Base-by-base conservation (phyloP, 2,113 vertebrate genomes). In the Poecile atricapillus region DNA sequence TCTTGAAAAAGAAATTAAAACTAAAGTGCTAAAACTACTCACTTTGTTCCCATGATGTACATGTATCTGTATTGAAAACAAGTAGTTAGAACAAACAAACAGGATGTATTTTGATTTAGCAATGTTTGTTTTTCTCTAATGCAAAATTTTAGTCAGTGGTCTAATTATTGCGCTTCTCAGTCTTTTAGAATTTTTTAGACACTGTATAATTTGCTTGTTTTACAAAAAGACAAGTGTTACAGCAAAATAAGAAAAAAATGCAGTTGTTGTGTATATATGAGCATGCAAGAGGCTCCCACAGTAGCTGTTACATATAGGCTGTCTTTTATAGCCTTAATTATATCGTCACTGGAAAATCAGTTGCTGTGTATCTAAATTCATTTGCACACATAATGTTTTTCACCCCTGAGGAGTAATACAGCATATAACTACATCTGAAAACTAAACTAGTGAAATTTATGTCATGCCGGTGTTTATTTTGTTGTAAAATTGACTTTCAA, bases 301-400 rank as follows among this genome's bases (percentile, higher is more conserved):
- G 52, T 95, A 96, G 93, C 86, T 97, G 85, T 97, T 97, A 70
- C 89, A 95, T 96, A 91, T 68, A 93, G 84, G 70, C 85, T 87
- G 65, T 92, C 90, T 96, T 98, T 98, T 97, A 97, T 96, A 90
- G 96, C 85, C 94, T 97, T 97, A 98, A 97, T 98, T 97, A 93
- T 95, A 96, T 96, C 59, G 43, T 83, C 80, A 77, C 87, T 92
- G 91, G 95, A 97, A 98, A 97, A 98, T 80, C 94, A 90, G 83
- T 78, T 91, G 56, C 77, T 96, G 85, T 90, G 94, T 92, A 96
- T 91, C 95, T 96, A 97, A 97, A 97, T 97, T 97, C 97, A 97
- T 97, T 98, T 97, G 81, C 86, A 85, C 73, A 93, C 89, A 86
- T 97, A 96, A 53, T 93, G 78, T 73, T 97, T 96, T 95, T 95